Conservation (phyloP, 1,140 invertebrate genomes). For the Bombyx mori region ASM3026992v2 NC_085107.1:11634001-11634500, state of each 20-base stretch:
- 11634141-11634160: slow-evolving; percentile 11
- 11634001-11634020: slow-evolving; percentile 34
- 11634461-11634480: too few relatives aligned
- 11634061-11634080: slow-evolving; percentile 29
- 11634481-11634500: too few relatives aligned
- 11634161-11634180: slow-evolving; percentile 23
- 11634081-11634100: slow-evolving; percentile 61
- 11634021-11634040: slow-evolving; percentile 50
- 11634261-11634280: slow-evolving; percentile 22
- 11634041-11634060: slow-evolving; percentile 48
- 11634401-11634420: too few relatives aligned
- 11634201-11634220: slow-evolving; percentile 6
- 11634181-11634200: slow-evolving; percentile 32
- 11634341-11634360: neutral
- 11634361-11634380: too few relatives aligned
- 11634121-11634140: slow-evolving; percentile 45
- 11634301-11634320: slow-evolving; percentile 3
- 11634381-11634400: too few relatives aligned
- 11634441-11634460: too few relatives aligned
- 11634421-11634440: too few relatives aligned
- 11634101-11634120: slow-evolving; percentile 52
- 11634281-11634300: slow-evolving; percentile 3
- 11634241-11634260: slow-evolving; percentile 39
- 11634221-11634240: slow-evolving; percentile 16
- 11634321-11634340: slow-evolving; percentile 1